phyloP scores from a whole-genome alignment of 2,113 vertebrate genomes.

The Passerina amoena region DNA sequence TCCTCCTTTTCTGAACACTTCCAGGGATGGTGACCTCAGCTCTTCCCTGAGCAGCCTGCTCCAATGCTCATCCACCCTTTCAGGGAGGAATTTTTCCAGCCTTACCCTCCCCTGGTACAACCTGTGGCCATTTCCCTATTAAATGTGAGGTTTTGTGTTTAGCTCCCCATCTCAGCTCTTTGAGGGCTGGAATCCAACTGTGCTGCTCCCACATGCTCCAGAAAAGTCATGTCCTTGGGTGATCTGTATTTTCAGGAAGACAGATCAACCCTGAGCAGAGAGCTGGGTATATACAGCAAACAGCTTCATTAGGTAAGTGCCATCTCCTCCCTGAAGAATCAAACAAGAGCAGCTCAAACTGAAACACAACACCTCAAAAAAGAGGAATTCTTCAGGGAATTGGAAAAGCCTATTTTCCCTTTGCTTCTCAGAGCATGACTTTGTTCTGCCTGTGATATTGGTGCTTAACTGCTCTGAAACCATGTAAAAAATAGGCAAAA shows the following conservation, averaged over 20 bases:
- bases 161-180: neutral
- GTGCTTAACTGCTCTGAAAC: neutral
- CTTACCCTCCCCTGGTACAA: neutral
- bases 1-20: neutral
- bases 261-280: neutral
- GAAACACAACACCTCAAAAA: neutral
- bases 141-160: neutral
- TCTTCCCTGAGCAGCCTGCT: neutral
- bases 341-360: neutral
- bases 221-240: neutral
- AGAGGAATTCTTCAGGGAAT: neutral
- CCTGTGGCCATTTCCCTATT: neutral
- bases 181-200: neutral
- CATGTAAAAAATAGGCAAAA: neutral
- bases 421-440: neutral
- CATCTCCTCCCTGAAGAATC: neutral
- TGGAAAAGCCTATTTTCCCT: neutral
- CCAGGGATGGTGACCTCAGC: neutral
- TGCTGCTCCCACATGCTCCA: neutral
- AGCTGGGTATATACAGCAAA: neutral
- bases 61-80: neutral
- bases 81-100: neutral
- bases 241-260: neutral
- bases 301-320: neutral
- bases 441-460: neutral